Base-by-base conservation (phyloP, 2,888 invertebrate genomes). In the Mystacides longicornis region DNA sequence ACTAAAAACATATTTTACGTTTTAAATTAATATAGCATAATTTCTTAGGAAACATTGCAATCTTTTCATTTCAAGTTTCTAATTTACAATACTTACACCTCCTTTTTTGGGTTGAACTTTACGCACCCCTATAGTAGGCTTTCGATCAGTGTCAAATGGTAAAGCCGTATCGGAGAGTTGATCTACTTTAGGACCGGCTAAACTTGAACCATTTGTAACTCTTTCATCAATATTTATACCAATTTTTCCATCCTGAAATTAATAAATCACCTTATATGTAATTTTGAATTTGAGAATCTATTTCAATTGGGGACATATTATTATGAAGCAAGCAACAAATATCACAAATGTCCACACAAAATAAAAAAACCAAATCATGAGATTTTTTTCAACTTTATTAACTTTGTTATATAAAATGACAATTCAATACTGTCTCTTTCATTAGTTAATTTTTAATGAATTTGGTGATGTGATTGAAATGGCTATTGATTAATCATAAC, bases 111-210 rank as follows among this genome's bases (percentile, higher is more conserved):
- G 76, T 62, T 81, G 80, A 48, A 82, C 74, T 71, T 87, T 89
- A 60, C 87, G 78, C 33, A 77, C 78, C 2, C 86, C 86, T 63
- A 91, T 89, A 1, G 85, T 83, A 7, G 87, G 77, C 67, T 87
- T 86, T 60, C 83, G 73, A 43, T 73, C 69, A 62, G 68, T 62
- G 22, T 59, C 56, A 3, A 63, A 58, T 5, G 69, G 57, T 50
- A 67, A 61, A 20, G 63, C 62, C 0, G 68, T 65, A 63, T 74
- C 62, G 4, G 55, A 58, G 42, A 57, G 55, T 45, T 54, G 57
- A 52, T 55, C 61, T 21, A 57, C 61, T 33, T 58, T 62, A 18
- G 62, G 62, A 21, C 60, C 69, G 16, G 73, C 69, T 59, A 65
- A 70, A 42, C 73, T 71, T 18, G 69, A 69, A 31, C 67, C 67